phyloP scores from a whole-genome alignment of 1,140 invertebrate genomes.

The Metopolophium dirhodum region DNA sequence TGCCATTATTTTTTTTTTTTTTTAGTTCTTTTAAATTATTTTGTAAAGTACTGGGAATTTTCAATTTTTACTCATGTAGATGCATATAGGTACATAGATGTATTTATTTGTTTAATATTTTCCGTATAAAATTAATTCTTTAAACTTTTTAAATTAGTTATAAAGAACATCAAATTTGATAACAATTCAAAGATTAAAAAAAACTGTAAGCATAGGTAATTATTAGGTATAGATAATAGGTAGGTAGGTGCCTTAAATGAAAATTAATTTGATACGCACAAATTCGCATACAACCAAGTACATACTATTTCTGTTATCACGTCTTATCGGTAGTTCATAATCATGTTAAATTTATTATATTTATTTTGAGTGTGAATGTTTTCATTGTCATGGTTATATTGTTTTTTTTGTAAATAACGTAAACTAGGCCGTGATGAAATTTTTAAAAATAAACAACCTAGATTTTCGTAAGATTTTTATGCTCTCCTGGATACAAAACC shows the following conservation, averaged over 20 bases:
- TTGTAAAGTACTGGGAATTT: no score
- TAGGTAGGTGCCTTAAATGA: no score
- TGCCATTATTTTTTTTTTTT: no score
- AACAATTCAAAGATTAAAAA: neutral
- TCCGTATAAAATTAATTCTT: no score
- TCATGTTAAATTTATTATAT: neutral
- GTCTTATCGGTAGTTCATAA: neutral
- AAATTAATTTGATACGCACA: no score
- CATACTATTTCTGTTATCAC: neutral
- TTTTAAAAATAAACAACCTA: constrained; percentile 56
- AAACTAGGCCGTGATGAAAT: constrained; percentile 45
- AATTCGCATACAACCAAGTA: neutral
- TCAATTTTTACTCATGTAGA: no score
- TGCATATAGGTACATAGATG: no score
- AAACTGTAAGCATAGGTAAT: neutral
- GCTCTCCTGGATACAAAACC: constrained; percentile 57
- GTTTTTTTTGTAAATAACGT: neutral
- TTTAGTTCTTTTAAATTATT: no score
- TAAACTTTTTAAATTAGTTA: neutral
- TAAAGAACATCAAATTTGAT: neutral
- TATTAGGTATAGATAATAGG: no score
- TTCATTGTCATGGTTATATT: constrained; percentile 53
- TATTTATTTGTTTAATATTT: no score
- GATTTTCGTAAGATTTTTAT: constrained; percentile 48
- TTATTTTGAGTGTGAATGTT: neutral